These are phyloP conservation scores for Cephalopholis sonnerati DNA, from an alignment of 2,113 vertebrate genomes.

Conservation along the genomic window DNA sequence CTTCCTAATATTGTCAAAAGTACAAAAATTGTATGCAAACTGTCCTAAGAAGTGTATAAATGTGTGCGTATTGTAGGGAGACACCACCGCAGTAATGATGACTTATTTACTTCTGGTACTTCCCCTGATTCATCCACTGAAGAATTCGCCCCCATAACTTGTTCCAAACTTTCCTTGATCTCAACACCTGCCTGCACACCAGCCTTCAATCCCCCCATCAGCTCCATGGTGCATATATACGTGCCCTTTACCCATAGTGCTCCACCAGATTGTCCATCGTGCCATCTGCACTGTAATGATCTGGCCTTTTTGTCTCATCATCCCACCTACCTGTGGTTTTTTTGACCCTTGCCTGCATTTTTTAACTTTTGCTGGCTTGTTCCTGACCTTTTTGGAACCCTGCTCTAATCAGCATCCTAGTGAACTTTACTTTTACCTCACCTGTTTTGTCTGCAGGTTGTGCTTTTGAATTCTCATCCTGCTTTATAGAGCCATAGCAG, in stretches of 20 bases:
- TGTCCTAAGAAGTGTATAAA: too few relatives aligned
- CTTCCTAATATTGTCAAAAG: too few relatives aligned
- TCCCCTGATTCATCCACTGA: too few relatives aligned
- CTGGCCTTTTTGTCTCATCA: not conserved
- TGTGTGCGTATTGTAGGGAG: too few relatives aligned
- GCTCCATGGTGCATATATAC: not conserved
- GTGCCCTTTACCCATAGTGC: not conserved
- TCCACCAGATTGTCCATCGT: not conserved
- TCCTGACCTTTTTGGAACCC: not conserved
- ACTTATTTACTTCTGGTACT: too few relatives aligned
- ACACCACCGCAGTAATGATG: too few relatives aligned
- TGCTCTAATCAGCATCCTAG: not conserved
- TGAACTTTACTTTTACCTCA: conserved; percentile 20
- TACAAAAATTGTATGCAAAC: too few relatives aligned
- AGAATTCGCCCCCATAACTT: too few relatives aligned
- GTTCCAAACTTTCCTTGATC: not conserved
- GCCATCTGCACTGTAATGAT: not conserved
- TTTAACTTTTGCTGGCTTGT: not conserved
- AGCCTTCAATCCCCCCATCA: not conserved
- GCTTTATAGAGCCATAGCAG: not conserved
- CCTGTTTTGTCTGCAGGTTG: not conserved
- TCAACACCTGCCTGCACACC: not conserved
- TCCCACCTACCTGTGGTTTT: not conserved
- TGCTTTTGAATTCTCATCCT: not conserved
- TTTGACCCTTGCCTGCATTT: not conserved